phyloP scores from a whole-genome alignment of 2,113 vertebrate species.

The Vanacampus margaritifer region DNA sequence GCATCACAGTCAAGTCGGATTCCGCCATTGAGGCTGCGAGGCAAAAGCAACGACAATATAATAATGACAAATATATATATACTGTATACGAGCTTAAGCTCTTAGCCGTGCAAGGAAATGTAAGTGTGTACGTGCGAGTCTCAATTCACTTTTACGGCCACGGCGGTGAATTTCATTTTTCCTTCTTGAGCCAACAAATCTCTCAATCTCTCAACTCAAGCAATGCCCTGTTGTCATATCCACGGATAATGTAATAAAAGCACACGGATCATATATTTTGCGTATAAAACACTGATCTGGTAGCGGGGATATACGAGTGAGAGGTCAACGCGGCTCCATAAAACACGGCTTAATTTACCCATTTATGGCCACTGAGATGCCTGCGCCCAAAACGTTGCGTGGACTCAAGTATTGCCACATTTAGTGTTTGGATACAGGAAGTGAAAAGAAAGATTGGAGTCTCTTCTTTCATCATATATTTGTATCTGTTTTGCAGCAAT shows the following conservation, averaged over 20 bases:
- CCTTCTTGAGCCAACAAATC: constrained; percentile 4
- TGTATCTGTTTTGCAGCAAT: no score
- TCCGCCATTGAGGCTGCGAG: not conserved
- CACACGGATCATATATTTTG: not conserved
- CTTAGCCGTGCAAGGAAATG: not conserved
- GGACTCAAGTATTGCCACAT: not conserved
- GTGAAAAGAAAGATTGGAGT: no score
- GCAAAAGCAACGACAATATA: not conserved
- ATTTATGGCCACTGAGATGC: not conserved
- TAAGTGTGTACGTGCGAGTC: not conserved
- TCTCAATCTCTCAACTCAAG: not conserved
- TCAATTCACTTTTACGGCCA: not conserved
- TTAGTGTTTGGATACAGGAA: not conserved
- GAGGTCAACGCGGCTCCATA: constrained; percentile 2
- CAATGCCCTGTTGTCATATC: not conserved
- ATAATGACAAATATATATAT: not conserved
- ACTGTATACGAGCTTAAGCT: not conserved
- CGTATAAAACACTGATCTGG: not conserved
- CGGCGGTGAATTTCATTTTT: not conserved
- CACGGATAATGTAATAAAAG: not conserved
- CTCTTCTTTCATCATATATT: no score
- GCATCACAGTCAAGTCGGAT: not conserved
- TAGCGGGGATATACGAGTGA: not conserved
- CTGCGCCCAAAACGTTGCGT: not conserved
- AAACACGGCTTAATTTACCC: constrained; percentile 1